These are phyloP conservation scores for Alca torda DNA, from an alignment of 2,797 vertebrate species.

Conservation along the genomic window DNA sequence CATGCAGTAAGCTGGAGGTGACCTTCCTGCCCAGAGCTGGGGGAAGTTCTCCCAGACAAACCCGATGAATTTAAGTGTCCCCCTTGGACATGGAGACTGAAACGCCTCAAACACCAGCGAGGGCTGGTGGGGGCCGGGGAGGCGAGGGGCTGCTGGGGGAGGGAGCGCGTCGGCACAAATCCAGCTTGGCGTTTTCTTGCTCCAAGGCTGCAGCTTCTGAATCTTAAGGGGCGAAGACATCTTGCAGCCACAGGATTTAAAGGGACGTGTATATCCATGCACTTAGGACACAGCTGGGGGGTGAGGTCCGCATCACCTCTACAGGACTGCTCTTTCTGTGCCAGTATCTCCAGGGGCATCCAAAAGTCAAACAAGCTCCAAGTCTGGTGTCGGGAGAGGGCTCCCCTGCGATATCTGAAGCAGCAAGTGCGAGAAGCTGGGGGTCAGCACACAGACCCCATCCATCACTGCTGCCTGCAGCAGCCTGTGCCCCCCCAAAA, in stretches of 20 bases:
- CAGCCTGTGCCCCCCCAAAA: not conserved
- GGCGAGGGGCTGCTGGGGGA: not conserved
- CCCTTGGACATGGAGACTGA: not conserved
- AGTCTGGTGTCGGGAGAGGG: not conserved
- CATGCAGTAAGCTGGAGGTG: not conserved
- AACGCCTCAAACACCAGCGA: not conserved
- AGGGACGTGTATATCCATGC: not conserved
- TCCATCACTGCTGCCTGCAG: rapidly evolving
- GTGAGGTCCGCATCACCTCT: not conserved
- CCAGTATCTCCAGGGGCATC: not conserved
- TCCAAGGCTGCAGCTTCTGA: not conserved
- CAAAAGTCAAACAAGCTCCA: not conserved
- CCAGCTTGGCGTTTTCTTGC: not conserved
- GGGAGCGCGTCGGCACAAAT: not conserved
- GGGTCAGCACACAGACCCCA: not conserved
- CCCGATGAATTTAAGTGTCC: not conserved
- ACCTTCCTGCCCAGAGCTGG: not conserved
- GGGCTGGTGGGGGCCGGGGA: not conserved
- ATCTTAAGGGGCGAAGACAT: not conserved
- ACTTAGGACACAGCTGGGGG: not conserved
- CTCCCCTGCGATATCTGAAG: not conserved
- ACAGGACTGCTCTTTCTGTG: not conserved
- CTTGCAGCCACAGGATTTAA: not conserved
- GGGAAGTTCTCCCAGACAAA: not conserved
- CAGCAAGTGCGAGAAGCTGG: not conserved